These are phyloP conservation scores for Nerophis lumbriciformis DNA, from an alignment of 2,113 vertebrate species.

Conservation along the genomic window DNA sequence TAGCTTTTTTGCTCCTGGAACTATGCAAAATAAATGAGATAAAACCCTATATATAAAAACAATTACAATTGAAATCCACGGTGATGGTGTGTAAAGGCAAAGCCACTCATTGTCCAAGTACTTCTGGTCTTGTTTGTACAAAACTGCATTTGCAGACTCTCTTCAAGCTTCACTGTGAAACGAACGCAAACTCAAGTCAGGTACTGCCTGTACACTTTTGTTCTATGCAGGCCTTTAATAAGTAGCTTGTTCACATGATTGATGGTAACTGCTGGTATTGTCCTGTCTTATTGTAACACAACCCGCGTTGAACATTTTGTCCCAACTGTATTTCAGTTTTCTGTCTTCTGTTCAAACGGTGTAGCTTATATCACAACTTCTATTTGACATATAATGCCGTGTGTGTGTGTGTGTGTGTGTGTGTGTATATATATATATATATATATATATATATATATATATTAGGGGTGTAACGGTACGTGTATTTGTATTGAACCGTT, in stretches of 20 bases:
- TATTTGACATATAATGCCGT: conserved; percentile 17
- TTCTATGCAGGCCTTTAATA: conserved; percentile 17
- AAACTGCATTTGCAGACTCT: conserved; percentile 9
- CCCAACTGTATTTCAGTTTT: conserved; percentile 22
- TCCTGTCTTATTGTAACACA: not conserved
- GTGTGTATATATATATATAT: no score
- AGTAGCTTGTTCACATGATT: not conserved
- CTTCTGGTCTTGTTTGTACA: not conserved
- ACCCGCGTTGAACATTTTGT: not conserved
- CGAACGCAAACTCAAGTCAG: conserved; percentile 20
- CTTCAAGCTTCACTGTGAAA: conserved; percentile 49
- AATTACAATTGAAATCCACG: no score
- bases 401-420: no score
- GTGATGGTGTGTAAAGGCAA: not conserved
- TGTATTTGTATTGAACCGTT: no score
- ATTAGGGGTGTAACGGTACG: no score
- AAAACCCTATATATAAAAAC: no score
- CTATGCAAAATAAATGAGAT: no score
- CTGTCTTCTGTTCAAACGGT: conserved; percentile 9
- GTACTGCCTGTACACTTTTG: conserved; percentile 24
- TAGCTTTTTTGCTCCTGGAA: no score
- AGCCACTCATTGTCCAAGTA: not conserved
- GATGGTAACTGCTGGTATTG: not conserved
- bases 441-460: no score
- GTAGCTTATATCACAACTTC: conserved; percentile 27